Conservation (phyloP, 2,797 vertebrate species). For the Tachyglossus aculeatus region DNA sequence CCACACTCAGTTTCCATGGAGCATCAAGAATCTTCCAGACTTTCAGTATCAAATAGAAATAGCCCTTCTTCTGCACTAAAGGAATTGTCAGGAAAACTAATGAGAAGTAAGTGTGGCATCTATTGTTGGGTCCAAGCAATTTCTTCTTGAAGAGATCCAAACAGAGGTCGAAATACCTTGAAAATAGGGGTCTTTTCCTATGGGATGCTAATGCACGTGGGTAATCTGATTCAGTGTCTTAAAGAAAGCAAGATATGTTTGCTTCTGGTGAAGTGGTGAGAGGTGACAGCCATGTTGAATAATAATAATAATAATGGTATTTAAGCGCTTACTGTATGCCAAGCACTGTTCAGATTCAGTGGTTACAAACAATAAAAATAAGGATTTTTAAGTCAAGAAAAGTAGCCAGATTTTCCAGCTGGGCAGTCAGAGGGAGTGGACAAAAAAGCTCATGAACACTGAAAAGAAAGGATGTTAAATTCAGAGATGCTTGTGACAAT, state of each 20-base stretch:
- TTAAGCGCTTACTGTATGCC: too few species aligned
- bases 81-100: slow-evolving; percentile 91
- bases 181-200: not conserved
- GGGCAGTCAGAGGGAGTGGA: too few species aligned
- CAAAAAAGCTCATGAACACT: too few species aligned
- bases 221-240: not conserved
- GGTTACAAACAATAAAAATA: not conserved
- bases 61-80: slow-evolving; percentile 81
- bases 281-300: not conserved
- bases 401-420: not conserved
- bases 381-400: not conserved
- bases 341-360: too few species aligned
- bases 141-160: too few species aligned
- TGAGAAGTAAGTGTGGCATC: slow-evolving; percentile 89
- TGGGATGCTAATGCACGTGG: not conserved
- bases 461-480: too few species aligned
- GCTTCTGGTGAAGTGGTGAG: not conserved
- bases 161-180: too few species aligned
- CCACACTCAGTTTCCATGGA: slow-evolving; percentile 61
- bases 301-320: too few species aligned
- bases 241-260: not conserved
- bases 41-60: slow-evolving; percentile 79
- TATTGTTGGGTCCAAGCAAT: not conserved
- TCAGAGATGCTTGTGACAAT: too few species aligned
- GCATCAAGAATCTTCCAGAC: slow-evolving; percentile 78